Evolutionary conservation across 2,888 invertebrate genomes (phyloP), one percentile per base, ranked within the genome.

Genomic region (Cryptus viduatorius): DNA sequence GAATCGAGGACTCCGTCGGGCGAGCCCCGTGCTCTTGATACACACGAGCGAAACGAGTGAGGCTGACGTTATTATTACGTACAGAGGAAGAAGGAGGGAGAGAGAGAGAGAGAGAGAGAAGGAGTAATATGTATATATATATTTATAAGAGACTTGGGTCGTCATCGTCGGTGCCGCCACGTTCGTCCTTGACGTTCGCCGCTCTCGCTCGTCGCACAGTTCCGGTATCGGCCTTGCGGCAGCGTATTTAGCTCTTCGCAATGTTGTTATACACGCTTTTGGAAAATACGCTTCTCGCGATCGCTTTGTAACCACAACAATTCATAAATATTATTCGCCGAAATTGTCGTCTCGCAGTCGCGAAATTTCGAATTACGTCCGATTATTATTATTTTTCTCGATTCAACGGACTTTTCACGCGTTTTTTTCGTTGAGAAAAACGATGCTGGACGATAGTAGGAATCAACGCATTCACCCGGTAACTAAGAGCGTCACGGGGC

Each of bases 191-290:
- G 83, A 84, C 72, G 83, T 80, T 77, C 67, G 77, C 76, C 68
- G 37, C 83, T 76, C 71, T 83, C 82, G 78, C 67, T 65, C 76
- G 83, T 85, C 82, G 80, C 65, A 69, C 53, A 81, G 86, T 86
- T 86, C 86, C 86, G 86, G 86, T 84, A 85, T 83, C 83, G 80
- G 83, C 83, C 83, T 84, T 77, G 83, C 80, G 31, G 29, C 48
- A 71, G 50, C 77, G 69, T 71, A 64, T 44, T 64, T 69, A 42
- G 42, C 48, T 61, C 61, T 69, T 14, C 8, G 31, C 19, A 69
- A 59, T 68, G 64, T 81, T 81, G 37, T 37, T 37, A 37, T 37
- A 61, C 46, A 44, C 19, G 42, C n/a, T 56, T 77, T 56, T 29
- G 67, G 53, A 77, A 77, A 77, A 77, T 37, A 4, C 29, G 19